These are phyloP conservation scores for Nyctalus aviator DNA, from an alignment of 2,797 vertebrate genomes.

Conservation along the genomic window DNA sequence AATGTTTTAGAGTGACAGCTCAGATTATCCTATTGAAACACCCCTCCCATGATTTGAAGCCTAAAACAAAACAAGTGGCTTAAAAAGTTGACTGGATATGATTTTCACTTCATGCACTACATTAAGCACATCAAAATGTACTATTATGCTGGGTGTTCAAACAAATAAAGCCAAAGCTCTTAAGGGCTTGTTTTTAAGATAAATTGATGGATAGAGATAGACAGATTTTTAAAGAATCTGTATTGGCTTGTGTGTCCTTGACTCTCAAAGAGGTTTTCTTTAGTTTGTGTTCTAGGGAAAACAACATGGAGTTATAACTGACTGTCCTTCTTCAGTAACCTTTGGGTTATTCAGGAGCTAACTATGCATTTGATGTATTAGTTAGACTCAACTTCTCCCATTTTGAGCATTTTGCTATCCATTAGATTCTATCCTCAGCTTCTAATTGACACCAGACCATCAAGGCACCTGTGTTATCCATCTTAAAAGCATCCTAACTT, in stretches of 20 bases:
- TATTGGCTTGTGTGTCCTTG: not conserved
- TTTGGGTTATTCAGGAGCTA: not conserved
- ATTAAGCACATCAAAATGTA: conserved; percentile 76
- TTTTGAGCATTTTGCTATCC: not conserved
- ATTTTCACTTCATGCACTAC: conserved; percentile 76
- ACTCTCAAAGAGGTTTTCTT: not conserved
- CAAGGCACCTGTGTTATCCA: not conserved
- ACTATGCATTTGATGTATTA: not conserved
- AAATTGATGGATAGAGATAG: not conserved
- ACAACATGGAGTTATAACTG: not conserved
- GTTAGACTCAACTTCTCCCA: not conserved
- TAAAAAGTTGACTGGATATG: conserved; percentile 75
- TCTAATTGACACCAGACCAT: not conserved
- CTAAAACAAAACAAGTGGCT: conserved; percentile 78
- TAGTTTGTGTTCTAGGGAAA: conserved; percentile 26
- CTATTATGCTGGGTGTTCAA: conserved; percentile 36
- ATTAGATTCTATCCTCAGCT: not conserved
- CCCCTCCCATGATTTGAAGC: conserved; percentile 58
- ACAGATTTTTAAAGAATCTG: not conserved
- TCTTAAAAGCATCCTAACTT: not conserved
- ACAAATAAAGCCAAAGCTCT: conserved; percentile 55
- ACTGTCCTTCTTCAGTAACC: not conserved
- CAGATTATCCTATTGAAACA: conserved; percentile 80
- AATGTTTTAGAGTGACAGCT: conserved; percentile 86
- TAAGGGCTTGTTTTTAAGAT: conserved; percentile 21